Percentiles rank a stretch among this genome's conserved stretches.
Conservation (phyloP, 2,113 vertebrate species). For the Piaya cayana region DNA sequence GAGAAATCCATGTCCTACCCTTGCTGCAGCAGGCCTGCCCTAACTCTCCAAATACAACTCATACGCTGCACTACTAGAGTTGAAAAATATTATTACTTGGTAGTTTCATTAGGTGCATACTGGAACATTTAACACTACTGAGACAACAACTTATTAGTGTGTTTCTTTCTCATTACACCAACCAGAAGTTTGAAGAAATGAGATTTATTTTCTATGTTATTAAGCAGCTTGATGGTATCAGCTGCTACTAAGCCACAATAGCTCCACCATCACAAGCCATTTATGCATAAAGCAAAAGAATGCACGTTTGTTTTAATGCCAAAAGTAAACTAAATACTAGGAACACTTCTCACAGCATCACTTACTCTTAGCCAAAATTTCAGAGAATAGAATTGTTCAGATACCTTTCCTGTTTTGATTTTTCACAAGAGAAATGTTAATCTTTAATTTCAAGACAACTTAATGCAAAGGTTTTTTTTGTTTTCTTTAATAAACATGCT, state of each 20-base stretch:
- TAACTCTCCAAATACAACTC: background rate
- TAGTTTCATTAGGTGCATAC: background rate
- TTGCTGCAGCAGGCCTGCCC: background rate
- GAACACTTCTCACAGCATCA: constrained; percentile 16
- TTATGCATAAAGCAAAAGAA: background rate
- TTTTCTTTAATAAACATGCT: background rate
- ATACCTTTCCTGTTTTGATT: constrained; percentile 8
- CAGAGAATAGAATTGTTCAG: background rate
- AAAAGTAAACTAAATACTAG: background rate
- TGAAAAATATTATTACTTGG: background rate
- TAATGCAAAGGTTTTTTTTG: background rate
- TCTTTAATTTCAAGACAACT: background rate
- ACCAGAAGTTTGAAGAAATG: background rate
- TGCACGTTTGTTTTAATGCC: background rate
- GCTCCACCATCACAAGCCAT: background rate
- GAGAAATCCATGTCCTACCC: background rate
- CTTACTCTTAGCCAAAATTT: background rate
- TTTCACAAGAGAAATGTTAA: background rate
- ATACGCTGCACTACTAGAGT: background rate
- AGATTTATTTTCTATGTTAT: background rate
- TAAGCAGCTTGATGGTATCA: background rate
- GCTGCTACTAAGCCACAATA: background rate
- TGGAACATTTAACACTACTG: background rate
- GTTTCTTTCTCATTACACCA: background rate
- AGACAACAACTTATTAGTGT: background rate